Evolutionary conservation across 2,888 invertebrate species (phyloP), one percentile per base, ranked within the genome.

Genomic region (Pilophorus perplexus): DNA sequence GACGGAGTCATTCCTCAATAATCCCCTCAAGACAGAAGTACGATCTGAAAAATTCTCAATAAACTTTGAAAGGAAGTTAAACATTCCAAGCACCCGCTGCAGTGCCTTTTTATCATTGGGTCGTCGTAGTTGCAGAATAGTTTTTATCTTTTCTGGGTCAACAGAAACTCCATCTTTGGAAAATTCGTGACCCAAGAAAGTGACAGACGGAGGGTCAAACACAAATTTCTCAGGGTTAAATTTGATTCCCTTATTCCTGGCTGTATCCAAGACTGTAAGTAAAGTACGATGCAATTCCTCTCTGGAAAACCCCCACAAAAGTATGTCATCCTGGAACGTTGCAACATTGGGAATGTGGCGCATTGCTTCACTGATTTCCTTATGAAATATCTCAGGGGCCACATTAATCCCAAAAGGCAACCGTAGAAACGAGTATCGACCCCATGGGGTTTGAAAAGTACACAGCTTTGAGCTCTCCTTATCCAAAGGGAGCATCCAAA

Each of bases 351-450:
- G 48, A 20, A 71, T 67, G 12, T 60, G 48, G 20, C 25, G 44
- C 65, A 71, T 70, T 3, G 44, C 57, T 57, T 59, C 40, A 40
- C n/a, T 23, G 12, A 64, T 38, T 10, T 27, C 22, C 18, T 16
- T n/a, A 38, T 64, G 62, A 46, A 64, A 64, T 10, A 64, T 64
- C 16, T 64, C 76, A 2, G 75, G 73, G 1, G 75, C 73, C 3
- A 71, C 65, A n/a, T 71, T 73, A 3, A 76, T 20, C 0, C 75
- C 76, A 73, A 76, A 76, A 3, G 76, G 74, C 38, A 75, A 23
- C 27, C 75, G 71, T 46, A 69, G 66, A 70, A 74, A 76, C 66
- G 72, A 71, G 69, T 72, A 74, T 55, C 57, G 10, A 14, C 69
- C 64, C 14, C 38, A 59, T 3, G 64, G 57, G n/a, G n/a, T n/a